These are phyloP conservation scores for Eledona agricola DNA, from an alignment of 2,888 invertebrate genomes.

Conservation along the genomic window DNA sequence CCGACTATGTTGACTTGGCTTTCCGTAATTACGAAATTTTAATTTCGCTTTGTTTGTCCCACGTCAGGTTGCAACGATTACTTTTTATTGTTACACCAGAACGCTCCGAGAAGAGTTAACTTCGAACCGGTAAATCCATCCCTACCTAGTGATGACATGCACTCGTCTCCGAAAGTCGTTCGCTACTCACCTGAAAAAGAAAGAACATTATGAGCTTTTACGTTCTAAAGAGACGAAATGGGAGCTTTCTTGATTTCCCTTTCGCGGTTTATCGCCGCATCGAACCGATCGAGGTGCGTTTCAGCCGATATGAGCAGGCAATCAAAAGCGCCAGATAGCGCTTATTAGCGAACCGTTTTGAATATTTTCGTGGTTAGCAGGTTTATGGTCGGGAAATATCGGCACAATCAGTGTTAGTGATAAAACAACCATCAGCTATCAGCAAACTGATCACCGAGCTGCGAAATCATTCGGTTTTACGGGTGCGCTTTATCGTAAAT, in stretches of 20 bases:
- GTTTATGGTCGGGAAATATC: slow-evolving; percentile 57
- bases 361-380: slow-evolving; percentile 56
- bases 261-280: slow-evolving; percentile 38
- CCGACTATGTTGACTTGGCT: slow-evolving; percentile 38
- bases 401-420: slow-evolving; percentile 58
- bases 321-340: slow-evolving; percentile 52
- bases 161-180: not conserved
- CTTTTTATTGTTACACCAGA: no score
- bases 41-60: slow-evolving; percentile 15
- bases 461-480: slow-evolving; percentile 60
- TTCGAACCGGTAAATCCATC: not conserved
- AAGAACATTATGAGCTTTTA: slow-evolving; percentile 6
- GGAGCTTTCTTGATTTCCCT: slow-evolving; percentile 31
- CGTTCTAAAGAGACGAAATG: slow-evolving; percentile 16
- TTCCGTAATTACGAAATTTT: slow-evolving; percentile 34
- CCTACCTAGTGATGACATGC: not conserved
- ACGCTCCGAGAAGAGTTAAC: no score
- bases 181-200: slow-evolving; percentile 22
- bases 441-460: slow-evolving; percentile 58
- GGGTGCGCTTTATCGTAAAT: slow-evolving; percentile 43
- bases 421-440: slow-evolving; percentile 61
- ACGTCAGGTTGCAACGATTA: no score
- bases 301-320: slow-evolving; percentile 44
- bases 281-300: slow-evolving; percentile 37
- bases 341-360: slow-evolving; percentile 56